Evolutionary conservation across 2,888 invertebrate species (phyloP).

Genomic region (Marasmarcha lunaedactyla): DNA sequence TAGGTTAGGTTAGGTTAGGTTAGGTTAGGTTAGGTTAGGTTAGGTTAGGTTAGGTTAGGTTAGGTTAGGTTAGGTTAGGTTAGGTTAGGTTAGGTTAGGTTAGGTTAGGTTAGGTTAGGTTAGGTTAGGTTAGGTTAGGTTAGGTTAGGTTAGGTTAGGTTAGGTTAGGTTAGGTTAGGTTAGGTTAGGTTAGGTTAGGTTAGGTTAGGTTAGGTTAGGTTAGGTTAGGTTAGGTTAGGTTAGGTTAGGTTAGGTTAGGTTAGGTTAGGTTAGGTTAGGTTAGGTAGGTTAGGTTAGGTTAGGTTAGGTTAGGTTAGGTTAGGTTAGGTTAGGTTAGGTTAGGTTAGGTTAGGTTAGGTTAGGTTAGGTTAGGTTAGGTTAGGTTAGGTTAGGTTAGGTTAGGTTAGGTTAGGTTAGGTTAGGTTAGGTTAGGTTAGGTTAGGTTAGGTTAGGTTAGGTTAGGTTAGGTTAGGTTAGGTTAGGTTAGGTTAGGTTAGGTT

Average conservation of each 20-base stretch:
- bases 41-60: conserved; percentile 10
- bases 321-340: conserved; percentile 3
- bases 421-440: conserved; percentile 3
- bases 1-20: conserved; percentile 14
- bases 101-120: conserved; percentile 1
- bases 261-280: conserved; percentile 4
- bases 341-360: conserved; percentile 3
- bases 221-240: conserved; percentile 5
- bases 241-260: conserved; percentile 4
- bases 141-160: conserved; percentile 1
- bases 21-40: conserved; percentile 14
- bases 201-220: conserved; percentile 1
- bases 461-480: conserved; percentile 3
- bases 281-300: too few species aligned
- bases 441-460: conserved; percentile 4
- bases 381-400: conserved; percentile 3
- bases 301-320: conserved; percentile 4
- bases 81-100: conserved; percentile 5
- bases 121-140: conserved; percentile 2
- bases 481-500: conserved; percentile 3
- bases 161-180: conserved; percentile 1
- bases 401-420: conserved; percentile 3
- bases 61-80: conserved; percentile 6
- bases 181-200: conserved; percentile 2
- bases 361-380: conserved; percentile 3